Conservation (phyloP, 1,140 invertebrate species). For the Achroia grisella region DNA sequence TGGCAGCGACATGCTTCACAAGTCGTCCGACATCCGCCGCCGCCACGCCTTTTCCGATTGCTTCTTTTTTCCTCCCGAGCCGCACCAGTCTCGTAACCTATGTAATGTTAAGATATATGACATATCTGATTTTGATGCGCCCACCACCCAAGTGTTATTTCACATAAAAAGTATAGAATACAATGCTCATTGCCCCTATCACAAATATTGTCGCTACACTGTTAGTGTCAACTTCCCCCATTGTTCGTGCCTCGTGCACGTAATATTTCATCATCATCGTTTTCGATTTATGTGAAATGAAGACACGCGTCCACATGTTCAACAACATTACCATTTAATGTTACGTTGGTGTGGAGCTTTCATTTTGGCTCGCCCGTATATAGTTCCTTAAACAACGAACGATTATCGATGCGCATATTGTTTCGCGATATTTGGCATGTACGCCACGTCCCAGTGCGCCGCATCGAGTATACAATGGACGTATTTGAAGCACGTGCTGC, state of each 20-base stretch:
- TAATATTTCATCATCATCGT: constrained; percentile 51
- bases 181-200: constrained; percentile 18
- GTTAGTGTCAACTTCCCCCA: constrained; percentile 36
- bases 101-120: constrained; percentile 9
- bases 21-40: constrained; percentile 18
- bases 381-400: constrained; percentile 35
- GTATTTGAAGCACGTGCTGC: constrained; percentile 55
- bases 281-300: constrained; percentile 39
- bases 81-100: constrained; percentile 7
- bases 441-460: constrained; percentile 40
- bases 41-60: constrained; percentile 31
- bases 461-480: constrained; percentile 60
- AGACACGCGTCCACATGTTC: constrained; percentile 42
- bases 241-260: constrained; percentile 37
- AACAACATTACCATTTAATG: constrained; percentile 44
- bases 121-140: constrained; percentile 16
- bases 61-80: constrained; percentile 19
- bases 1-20: constrained; percentile 19
- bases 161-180: constrained; percentile 16
- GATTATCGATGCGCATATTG: constrained; percentile 56
- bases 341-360: constrained; percentile 38
- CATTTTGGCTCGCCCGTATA: constrained; percentile 22
- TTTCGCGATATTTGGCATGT: constrained; percentile 55
- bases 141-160: constrained; percentile 16
- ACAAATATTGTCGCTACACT: constrained; percentile 19